A percentile compares a stretch with the other conserved stretches of the same genome.
Conservation (phyloP, 2,888 invertebrate species). For the Limulus polyphemus region DNA sequence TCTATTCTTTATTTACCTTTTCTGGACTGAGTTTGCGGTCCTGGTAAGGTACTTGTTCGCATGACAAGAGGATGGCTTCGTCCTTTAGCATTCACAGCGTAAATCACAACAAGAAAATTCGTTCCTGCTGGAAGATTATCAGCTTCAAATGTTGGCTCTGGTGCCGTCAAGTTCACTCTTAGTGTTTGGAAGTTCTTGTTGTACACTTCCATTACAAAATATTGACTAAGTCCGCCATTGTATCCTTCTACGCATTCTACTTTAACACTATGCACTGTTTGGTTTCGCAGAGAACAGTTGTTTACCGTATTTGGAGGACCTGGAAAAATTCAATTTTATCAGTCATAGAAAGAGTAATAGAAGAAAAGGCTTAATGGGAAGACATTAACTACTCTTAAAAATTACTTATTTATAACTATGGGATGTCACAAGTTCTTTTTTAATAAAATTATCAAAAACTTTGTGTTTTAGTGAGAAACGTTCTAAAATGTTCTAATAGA, state of each 20-base stretch:
- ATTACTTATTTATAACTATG: too few relatives aligned
- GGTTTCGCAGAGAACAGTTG: conserved; percentile 11
- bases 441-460: too few relatives aligned
- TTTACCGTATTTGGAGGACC: conserved; percentile 13
- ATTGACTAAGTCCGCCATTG: conserved; percentile 11
- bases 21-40: too few relatives aligned
- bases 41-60: conserved; percentile 13
- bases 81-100: conserved; percentile 25
- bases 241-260: conserved; percentile 9
- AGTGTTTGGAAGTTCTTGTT: conserved; percentile 11
- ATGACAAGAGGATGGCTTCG: conserved; percentile 20
- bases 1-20: too few relatives aligned
- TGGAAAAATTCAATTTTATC: background rate
- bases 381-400: too few relatives aligned
- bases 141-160: conserved; percentile 18
- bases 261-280: conserved; percentile 2
- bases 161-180: conserved; percentile 14
- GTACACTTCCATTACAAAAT: conserved; percentile 14
- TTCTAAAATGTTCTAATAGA: too few relatives aligned
- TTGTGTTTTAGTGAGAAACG: too few relatives aligned
- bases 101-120: conserved; percentile 21
- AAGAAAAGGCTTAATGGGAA: too few relatives aligned
- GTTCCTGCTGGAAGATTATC: conserved; percentile 17
- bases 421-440: too few relatives aligned
- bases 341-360: too few relatives aligned